Conservation (phyloP, 2,113 vertebrate genomes). For the Toxotes chatareus region DNA sequence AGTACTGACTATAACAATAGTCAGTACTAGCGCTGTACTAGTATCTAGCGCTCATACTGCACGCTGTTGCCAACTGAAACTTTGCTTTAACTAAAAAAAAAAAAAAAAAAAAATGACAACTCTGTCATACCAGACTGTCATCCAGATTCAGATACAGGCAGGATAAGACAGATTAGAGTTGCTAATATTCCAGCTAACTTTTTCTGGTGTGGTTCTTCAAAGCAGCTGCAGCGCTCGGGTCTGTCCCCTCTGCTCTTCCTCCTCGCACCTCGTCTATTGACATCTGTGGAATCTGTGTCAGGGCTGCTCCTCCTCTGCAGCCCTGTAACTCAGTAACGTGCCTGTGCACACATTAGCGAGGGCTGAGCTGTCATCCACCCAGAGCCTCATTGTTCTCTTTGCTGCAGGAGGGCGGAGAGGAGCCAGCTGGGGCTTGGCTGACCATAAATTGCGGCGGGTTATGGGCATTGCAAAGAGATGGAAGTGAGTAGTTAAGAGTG, state of each 20-base stretch:
- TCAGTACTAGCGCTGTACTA: too few relatives aligned
- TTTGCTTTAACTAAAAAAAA: too few relatives aligned
- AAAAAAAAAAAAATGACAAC: too few relatives aligned
- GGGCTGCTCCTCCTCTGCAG: constrained; percentile 20
- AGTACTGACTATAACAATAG: too few relatives aligned
- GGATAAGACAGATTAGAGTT: too few relatives aligned
- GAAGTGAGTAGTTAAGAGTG: constrained; percentile 59
- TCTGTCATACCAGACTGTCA: neutral
- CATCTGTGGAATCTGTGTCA: constrained; percentile 37
- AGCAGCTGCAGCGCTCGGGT: neutral
- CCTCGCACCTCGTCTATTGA: constrained; percentile 5
- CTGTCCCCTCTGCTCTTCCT: neutral
- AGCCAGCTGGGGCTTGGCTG: constrained; percentile 39
- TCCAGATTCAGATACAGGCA: neutral
- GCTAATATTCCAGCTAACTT: neutral
- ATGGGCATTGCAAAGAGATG: constrained; percentile 46
- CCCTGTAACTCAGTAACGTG: constrained; percentile 42
- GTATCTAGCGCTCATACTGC: neutral
- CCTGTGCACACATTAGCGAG: constrained; percentile 19
- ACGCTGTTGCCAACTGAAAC: neutral
- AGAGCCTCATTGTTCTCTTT: constrained; percentile 42
- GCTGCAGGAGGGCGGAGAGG: constrained; percentile 36
- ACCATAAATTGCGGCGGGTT: constrained; percentile 56
- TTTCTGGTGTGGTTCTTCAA: neutral
- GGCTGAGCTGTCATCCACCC: constrained; percentile 22